Conservation (phyloP, 2,113 vertebrate genomes). For the Tiliqua scincoides region DNA sequence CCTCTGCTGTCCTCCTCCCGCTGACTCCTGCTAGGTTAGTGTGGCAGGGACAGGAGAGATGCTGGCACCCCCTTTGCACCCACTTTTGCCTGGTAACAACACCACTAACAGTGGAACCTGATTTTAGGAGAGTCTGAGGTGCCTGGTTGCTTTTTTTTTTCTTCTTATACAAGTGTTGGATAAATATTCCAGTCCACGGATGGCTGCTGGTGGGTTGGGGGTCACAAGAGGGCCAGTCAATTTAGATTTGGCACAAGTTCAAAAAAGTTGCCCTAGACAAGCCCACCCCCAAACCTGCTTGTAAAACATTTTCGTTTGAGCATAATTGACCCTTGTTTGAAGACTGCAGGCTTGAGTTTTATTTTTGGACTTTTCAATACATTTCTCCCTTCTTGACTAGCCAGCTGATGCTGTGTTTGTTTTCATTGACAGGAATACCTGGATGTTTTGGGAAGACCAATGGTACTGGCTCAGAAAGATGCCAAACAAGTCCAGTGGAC, state of each 20-base stretch:
- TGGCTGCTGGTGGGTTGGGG: neutral
- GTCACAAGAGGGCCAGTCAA: neutral
- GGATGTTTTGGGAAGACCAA: constrained; percentile 95
- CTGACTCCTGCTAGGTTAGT: no score
- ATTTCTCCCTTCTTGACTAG: neutral
- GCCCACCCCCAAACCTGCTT: neutral
- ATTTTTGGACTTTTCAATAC: neutral
- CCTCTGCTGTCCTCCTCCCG: neutral
- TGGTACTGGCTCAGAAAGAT: constrained; percentile 94
- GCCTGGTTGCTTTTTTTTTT: neutral
- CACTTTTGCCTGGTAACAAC: no score
- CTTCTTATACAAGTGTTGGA: neutral
- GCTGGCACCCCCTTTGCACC: no score
- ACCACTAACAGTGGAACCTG: no score
- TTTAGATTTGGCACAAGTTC: neutral
- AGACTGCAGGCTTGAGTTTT: neutral
- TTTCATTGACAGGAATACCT: constrained; percentile 87
- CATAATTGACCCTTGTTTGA: neutral
- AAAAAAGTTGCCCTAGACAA: neutral
- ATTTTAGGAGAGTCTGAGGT: neutral
- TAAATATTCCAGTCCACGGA: neutral
- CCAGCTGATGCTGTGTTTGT: neutral
- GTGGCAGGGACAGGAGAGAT: no score
- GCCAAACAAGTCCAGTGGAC: constrained; percentile 99
- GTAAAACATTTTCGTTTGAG: neutral